Conservation (phyloP, 64 coral and sea anemone species). For the Acropora tenuis region DNA sequence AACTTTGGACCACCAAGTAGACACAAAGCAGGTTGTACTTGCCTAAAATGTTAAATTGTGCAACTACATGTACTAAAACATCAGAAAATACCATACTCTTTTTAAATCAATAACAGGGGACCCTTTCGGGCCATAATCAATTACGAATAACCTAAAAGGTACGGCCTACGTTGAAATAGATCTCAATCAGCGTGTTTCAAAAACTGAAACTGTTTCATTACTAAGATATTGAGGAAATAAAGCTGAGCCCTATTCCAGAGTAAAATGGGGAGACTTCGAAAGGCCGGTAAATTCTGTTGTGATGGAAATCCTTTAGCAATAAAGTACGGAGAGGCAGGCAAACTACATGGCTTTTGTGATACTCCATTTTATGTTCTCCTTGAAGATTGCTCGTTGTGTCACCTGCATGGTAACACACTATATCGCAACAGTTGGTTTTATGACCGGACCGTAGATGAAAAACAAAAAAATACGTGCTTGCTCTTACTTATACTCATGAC, state of each 20-base stretch:
- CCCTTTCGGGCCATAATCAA: too few relatives aligned
- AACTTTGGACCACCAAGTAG: not conserved
- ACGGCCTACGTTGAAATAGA: too few relatives aligned
- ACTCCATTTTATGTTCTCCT: not conserved
- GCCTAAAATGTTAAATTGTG: not conserved
- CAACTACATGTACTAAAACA: constrained; percentile 2
- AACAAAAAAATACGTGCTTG: too few relatives aligned
- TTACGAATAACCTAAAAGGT: too few relatives aligned
- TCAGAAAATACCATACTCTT: too few relatives aligned
- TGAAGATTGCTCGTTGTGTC: not conserved
- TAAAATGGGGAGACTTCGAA: not conserved
- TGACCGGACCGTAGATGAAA: not conserved
- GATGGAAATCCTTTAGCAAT: constrained; percentile 3
- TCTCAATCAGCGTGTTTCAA: too few relatives aligned
- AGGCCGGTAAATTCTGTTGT: constrained; percentile 2
- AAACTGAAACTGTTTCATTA: too few relatives aligned
- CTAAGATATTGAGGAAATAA: too few relatives aligned
- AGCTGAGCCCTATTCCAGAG: too few relatives aligned
- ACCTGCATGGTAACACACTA: not conserved
- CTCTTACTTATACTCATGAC: too few relatives aligned
- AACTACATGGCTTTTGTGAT: constrained; percentile 7
- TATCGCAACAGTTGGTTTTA: not conserved
- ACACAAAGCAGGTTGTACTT: not conserved
- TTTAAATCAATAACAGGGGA: too few relatives aligned
- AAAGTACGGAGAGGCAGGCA: constrained; percentile 4